Conservation (phyloP, 2,797 vertebrate species). For the Brachymystax lenok region DNA sequence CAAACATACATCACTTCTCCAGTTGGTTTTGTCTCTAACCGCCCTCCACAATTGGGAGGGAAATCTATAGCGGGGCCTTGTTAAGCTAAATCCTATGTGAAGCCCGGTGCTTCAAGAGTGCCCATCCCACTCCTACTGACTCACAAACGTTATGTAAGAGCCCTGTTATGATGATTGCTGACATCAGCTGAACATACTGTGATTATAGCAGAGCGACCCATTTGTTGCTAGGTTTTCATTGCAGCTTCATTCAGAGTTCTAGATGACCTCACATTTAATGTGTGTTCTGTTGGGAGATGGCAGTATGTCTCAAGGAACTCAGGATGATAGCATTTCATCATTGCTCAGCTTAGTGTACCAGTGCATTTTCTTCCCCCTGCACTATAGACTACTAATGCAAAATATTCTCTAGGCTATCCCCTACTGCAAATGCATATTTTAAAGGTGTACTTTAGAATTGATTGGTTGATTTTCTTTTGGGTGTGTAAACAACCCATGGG, state of each 20-base stretch:
- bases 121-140: constrained; percentile 61
- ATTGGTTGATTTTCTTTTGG: not conserved
- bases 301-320: constrained; percentile 44
- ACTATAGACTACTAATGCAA: constrained; percentile 51
- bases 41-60: constrained; percentile 57
- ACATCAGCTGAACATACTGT: constrained; percentile 67
- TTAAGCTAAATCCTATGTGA: constrained; percentile 53
- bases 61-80: constrained; percentile 62
- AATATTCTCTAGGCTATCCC: constrained; percentile 25
- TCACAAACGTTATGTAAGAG: constrained; percentile 70
- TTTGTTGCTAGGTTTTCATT: constrained; percentile 68
- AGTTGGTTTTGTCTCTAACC: constrained; percentile 46
- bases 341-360: constrained; percentile 20
- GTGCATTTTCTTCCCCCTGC: not conserved
- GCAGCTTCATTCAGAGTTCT: constrained; percentile 61
- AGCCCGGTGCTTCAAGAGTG: constrained; percentile 45
- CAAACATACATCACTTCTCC: constrained; percentile 37
- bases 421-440: constrained; percentile 45
- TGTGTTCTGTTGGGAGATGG: constrained; percentile 52
- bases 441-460: not conserved
- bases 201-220: constrained; percentile 62
- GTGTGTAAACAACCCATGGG: not conserved
- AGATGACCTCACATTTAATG: constrained; percentile 71
- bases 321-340: constrained; percentile 46
- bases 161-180: constrained; percentile 59